Evolutionary conservation across 2,113 vertebrate genomes (phyloP).

Genomic region (Nothocercus julius): DNA sequence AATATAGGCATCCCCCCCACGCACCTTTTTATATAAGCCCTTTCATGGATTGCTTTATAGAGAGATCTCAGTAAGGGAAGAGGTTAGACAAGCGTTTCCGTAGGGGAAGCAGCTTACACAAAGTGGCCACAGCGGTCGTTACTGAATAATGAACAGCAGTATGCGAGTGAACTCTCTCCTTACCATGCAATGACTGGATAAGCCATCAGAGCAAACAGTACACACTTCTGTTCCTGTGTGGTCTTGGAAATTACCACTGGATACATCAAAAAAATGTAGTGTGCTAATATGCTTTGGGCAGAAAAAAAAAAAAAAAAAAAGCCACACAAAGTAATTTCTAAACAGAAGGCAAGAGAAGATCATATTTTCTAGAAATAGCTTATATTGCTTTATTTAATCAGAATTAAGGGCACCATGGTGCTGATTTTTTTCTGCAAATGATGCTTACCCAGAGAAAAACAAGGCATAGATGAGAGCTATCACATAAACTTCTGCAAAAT

Average conservation of each 20-base stretch:
- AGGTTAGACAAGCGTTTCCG: background rate
- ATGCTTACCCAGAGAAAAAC: background rate
- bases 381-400: background rate
- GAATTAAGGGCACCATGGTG: background rate
- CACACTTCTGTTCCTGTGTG: background rate
- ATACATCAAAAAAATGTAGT: background rate
- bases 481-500: background rate
- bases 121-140: background rate
- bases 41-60: background rate
- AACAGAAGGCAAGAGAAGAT: background rate
- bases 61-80: background rate
- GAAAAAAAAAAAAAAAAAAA: no score
- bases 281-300: background rate
- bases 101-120: background rate
- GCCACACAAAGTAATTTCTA: background rate
- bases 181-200: background rate
- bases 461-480: background rate
- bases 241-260: background rate
- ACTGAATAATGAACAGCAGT: background rate
- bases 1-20: background rate
- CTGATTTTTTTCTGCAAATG: background rate
- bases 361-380: background rate
- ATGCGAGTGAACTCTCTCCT: background rate
- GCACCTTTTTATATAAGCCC: background rate
- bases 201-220: background rate